Conservation (phyloP, 2,113 vertebrate genomes). For the Lophura nycthemera region DNA sequence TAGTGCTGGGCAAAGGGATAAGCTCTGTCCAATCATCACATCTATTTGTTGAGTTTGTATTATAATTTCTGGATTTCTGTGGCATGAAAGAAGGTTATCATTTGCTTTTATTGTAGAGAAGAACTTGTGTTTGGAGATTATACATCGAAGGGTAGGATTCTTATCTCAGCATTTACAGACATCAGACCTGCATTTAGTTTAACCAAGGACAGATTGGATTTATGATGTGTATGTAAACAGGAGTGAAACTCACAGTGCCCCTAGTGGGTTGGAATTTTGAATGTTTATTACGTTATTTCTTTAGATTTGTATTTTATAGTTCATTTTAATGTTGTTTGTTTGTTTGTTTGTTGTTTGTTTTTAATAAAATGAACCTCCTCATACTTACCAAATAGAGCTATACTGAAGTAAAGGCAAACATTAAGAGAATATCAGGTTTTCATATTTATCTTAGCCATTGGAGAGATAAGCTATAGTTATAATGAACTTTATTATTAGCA, state of each 20-base stretch:
- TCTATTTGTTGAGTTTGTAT: not conserved
- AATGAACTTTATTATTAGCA: not conserved
- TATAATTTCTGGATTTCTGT: not conserved
- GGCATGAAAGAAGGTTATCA: not conserved
- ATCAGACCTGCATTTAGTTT: not conserved
- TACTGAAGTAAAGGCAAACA: not conserved
- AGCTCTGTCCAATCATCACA: not conserved
- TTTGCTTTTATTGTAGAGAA: not conserved
- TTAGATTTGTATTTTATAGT: not conserved
- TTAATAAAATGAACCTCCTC: not conserved
- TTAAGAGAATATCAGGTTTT: not conserved
- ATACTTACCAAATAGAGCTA: not conserved
- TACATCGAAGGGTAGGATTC: not conserved
- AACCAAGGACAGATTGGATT: not conserved
- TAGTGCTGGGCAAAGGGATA: not conserved
- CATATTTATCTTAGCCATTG: not conserved
- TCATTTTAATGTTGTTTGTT: not conserved
- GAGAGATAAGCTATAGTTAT: not conserved
- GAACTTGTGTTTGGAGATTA: not conserved
- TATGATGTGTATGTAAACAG: not conserved
- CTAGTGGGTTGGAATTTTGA: not conserved
- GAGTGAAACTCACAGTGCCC: not conserved
- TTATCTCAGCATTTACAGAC: not conserved
- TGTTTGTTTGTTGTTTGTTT: no score
- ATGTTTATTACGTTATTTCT: not conserved